Conservation (phyloP, 2,797 vertebrate genomes). For the Uromys caudimaculatus region DNA sequence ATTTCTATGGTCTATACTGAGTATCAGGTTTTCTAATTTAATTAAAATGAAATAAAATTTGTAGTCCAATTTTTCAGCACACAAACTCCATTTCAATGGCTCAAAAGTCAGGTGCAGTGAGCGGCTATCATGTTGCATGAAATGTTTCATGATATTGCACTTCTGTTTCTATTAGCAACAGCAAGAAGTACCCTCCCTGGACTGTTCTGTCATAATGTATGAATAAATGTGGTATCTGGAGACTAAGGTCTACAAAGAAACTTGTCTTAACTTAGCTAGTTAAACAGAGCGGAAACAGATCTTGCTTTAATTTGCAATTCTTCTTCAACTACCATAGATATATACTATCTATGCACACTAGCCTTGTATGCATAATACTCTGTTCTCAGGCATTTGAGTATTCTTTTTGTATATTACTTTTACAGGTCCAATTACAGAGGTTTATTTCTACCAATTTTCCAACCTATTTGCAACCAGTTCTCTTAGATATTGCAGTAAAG, state of each 20-base stretch:
- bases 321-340: background rate
- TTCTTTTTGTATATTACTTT: background rate
- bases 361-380: background rate
- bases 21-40: background rate
- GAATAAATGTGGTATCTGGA: background rate
- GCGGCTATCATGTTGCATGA: background rate
- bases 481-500: background rate
- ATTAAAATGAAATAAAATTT: constrained; percentile 22
- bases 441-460: background rate
- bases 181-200: background rate
- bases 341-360: background rate
- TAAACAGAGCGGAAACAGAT: background rate
- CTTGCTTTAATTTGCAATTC: background rate
- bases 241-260: background rate
- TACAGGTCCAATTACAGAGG: background rate
- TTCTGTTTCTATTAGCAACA: background rate
- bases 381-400: background rate
- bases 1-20: background rate
- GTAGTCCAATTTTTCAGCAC: background rate
- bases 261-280: background rate
- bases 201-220: background rate
- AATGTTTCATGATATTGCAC: background rate
- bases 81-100: background rate
- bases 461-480: background rate
- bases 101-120: fast-evolving